phyloP scores from a whole-genome alignment of 2,888 invertebrate species.

The Orgyia antiqua region DNA sequence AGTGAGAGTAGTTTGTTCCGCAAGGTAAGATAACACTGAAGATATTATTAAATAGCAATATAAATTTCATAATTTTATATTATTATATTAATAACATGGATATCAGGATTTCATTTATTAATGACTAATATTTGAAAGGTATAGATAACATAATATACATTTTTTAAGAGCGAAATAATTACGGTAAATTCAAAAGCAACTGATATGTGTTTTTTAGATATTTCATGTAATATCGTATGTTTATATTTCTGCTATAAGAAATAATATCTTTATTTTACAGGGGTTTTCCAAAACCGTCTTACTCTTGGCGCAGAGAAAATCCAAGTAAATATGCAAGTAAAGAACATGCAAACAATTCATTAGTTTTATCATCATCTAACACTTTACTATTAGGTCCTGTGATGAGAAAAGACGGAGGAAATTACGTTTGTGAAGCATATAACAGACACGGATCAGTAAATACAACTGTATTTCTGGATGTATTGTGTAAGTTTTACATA shows the following conservation, averaged over 20 bases:
- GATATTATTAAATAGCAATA: too few relatives aligned
- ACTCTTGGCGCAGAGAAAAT: conserved; percentile 83
- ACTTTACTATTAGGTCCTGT: conserved; percentile 79
- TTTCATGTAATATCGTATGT: too few relatives aligned
- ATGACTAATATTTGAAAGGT: too few relatives aligned
- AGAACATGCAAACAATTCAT: conserved; percentile 47
- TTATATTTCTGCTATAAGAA: too few relatives aligned
- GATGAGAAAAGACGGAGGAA: conserved; percentile 84
- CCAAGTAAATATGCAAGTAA: conserved; percentile 37
- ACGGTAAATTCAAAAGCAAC: too few relatives aligned
- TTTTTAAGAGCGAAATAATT: too few relatives aligned
- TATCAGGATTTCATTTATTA: too few relatives aligned
- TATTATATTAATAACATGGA: too few relatives aligned
- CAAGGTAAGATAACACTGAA: conserved; percentile 42
- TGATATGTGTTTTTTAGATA: too few relatives aligned
- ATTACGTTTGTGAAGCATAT: conserved; percentile 87
- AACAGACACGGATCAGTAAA: conserved; percentile 88
- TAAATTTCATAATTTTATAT: too few relatives aligned
- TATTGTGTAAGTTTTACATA: conserved; percentile 85
- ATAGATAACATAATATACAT: too few relatives aligned
- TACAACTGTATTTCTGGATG: conserved; percentile 84
- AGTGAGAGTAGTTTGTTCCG: conserved; percentile 61
- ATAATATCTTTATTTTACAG: too few relatives aligned
- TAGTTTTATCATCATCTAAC: conserved; percentile 59
- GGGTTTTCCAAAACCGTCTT: conserved; percentile 84